Conservation (phyloP, 2,797 vertebrate genomes). For the Premnoplex brunnescens region DNA sequence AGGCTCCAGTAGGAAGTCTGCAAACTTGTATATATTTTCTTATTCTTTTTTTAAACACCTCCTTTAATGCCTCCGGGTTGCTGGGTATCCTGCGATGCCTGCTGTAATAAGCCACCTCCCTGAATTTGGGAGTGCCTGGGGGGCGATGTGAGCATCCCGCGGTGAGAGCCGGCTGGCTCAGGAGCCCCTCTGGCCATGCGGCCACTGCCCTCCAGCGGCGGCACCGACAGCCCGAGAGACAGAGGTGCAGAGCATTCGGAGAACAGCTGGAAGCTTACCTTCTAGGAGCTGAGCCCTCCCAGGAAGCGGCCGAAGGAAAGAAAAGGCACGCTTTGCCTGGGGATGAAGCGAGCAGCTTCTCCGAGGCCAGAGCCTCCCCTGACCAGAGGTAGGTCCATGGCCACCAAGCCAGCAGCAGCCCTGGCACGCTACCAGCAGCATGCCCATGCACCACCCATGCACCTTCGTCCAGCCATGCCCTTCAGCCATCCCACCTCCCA, state of each 20-base stretch:
- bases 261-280: too few species aligned
- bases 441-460: accelerated
- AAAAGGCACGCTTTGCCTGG: background rate
- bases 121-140: background rate
- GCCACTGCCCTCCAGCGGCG: constrained; percentile 21
- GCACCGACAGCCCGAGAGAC: too few species aligned
- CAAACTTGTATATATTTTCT: background rate
- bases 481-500: background rate
- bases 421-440: background rate
- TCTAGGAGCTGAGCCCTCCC: background rate
- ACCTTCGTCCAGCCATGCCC: background rate
- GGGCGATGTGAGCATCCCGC: accelerated
- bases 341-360: background rate
- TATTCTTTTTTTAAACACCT: background rate
- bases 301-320: accelerated
- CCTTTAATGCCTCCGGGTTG: background rate
- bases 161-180: background rate
- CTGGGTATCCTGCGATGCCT: background rate
- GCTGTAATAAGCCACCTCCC: accelerated
- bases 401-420: background rate
- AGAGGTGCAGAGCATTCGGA: accelerated
- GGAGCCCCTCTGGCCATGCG: background rate
- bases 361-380: background rate
- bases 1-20: background rate
- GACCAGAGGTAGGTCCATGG: accelerated